Evolutionary conservation across 2,113 vertebrate genomes (phyloP).

Genomic region (Gobio gobio): DNA sequence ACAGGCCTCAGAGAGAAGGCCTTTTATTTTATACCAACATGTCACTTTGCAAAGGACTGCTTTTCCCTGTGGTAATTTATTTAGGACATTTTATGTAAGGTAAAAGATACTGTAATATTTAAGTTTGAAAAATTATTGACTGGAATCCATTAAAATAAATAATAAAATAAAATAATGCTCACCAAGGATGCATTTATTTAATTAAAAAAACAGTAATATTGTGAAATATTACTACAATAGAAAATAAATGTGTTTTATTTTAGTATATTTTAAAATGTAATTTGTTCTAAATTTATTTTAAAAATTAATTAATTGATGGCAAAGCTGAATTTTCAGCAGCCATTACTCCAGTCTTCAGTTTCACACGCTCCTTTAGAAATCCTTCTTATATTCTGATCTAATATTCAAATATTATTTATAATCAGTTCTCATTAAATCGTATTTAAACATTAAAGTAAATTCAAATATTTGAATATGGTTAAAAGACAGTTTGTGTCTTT

Average conservation of each 20-base stretch:
- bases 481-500: neutral
- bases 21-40: neutral
- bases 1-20: neutral
- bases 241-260: too few relatives aligned
- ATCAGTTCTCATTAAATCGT: neutral
- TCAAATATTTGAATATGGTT: neutral
- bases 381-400: too few relatives aligned
- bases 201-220: too few relatives aligned
- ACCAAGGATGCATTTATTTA: too few relatives aligned
- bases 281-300: too few relatives aligned
- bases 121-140: neutral
- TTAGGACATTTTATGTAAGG: neutral
- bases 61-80: neutral
- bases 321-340: too few relatives aligned
- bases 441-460: neutral
- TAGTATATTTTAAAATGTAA: too few relatives aligned
- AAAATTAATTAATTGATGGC: too few relatives aligned
- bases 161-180: neutral
- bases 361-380: too few relatives aligned
- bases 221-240: too few relatives aligned
- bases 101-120: neutral
- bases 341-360: too few relatives aligned
- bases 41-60: neutral
- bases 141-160: neutral
- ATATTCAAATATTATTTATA: neutral